These are phyloP conservation scores for Athripsodes cinereus DNA, from an alignment of 2,888 invertebrate genomes.

Conservation along the genomic window DNA sequence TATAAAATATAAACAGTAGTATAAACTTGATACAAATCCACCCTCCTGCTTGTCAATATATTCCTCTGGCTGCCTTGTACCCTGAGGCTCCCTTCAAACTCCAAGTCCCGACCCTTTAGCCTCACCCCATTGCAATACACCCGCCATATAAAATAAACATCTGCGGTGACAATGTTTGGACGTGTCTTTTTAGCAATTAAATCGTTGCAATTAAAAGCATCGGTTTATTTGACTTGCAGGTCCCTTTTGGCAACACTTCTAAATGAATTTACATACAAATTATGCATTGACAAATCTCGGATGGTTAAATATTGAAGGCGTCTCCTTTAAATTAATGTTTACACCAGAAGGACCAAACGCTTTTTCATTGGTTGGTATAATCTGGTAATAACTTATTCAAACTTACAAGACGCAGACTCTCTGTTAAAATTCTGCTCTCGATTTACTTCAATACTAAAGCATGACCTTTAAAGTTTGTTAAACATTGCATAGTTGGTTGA, in stretches of 20 bases:
- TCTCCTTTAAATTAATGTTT: too few species aligned
- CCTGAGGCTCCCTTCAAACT: conserved; percentile 4
- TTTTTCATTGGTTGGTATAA: too few species aligned
- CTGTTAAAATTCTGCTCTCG: too few species aligned
- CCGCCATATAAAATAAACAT: conserved; percentile 19
- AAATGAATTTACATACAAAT: not conserved
- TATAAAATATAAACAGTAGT: not conserved
- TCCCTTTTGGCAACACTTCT: conserved; percentile 1
- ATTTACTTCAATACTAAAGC: too few species aligned
- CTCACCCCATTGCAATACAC: not conserved
- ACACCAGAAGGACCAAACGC: too few species aligned
- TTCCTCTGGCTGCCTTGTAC: not conserved
- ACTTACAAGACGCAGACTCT: too few species aligned
- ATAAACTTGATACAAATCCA: not conserved
- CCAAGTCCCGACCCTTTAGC: conserved; percentile 7
- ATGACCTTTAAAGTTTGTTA: too few species aligned
- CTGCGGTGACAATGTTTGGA: conserved; percentile 22
- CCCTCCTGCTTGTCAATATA: not conserved
- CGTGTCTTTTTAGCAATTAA: conserved; percentile 19
- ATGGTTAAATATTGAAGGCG: too few species aligned
- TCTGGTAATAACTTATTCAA: too few species aligned
- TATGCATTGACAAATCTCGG: too few species aligned
- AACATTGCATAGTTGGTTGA: too few species aligned
- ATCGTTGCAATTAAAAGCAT: conserved; percentile 17
- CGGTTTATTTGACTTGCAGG: conserved; percentile 1